Evolutionary conservation across 1,140 invertebrate species (phyloP), one percentile per base, ranked within the genome.

Genomic region (Zaprionus ornatus): DNA sequence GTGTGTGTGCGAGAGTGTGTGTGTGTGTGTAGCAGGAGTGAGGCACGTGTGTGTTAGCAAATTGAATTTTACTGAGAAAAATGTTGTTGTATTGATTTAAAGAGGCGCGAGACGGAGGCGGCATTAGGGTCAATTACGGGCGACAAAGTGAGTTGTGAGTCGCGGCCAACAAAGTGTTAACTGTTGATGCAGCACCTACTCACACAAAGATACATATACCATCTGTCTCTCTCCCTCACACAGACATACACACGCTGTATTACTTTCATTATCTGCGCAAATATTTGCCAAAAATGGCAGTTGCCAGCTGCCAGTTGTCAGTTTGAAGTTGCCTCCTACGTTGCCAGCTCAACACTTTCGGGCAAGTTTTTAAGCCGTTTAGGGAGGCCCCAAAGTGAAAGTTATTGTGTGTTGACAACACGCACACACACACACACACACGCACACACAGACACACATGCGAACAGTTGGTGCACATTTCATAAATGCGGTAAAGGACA

Each of bases 181-280:
- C 63, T 67, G 48, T 29, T 66, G 42, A 27, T 57, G 56, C 56
- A 66, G 27, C 60, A 63, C 25, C 13, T 48, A 27, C 55, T 25
- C 42, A 65, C 17, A 61, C n/a, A 35, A 4, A 40, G 12, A n/a
- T n/a, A n/a, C n/a, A n/a, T n/a, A n/a, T n/a, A n/a, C n/a, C n/a
- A n/a, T n/a, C n/a, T 32, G 9, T 32, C 9, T 2, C 9, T 52
- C 29, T 17, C 40, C 32, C 12, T 40, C 32, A 32, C 37, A 61
- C 54, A 65, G 25, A 37, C 23, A 37, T 25, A 12, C 23, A 32
- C 13, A 29, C 6, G 32, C 57, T 72, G 73, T 76, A 77, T 77
- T 77, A 84, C 77, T 88, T 88, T 88, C 78, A 88, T 88, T 88
- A 88, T 88, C 81, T 90, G 70, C 64, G 65, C 85, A 90, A 84